These are phyloP conservation scores for Kradibia gibbosae DNA, from an alignment of 1,140 invertebrate species.

Conservation along the genomic window DNA sequence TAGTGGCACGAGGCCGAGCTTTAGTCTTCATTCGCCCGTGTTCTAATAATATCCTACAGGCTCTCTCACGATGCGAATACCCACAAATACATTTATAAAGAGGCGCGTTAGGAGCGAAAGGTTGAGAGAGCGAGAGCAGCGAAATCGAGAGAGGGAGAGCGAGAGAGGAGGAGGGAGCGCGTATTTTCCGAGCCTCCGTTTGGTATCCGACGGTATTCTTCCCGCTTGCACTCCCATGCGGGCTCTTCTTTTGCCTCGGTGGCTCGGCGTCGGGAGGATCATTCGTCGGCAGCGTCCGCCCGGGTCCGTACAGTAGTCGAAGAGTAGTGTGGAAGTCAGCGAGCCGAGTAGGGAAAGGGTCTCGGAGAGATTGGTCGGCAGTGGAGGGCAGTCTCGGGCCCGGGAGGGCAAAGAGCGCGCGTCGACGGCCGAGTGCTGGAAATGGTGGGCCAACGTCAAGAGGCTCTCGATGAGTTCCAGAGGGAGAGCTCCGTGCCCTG, in stretches of 20 bases:
- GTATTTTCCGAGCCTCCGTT: no score
- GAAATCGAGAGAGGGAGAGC: no score
- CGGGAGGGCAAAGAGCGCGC: no score
- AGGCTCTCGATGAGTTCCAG: slow-evolving; percentile 75
- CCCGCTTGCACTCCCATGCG: not conserved
- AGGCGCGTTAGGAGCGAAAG: no score
- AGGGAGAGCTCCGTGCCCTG: slow-evolving; percentile 81
- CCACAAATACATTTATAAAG: no score
- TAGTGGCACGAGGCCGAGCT: slow-evolving; percentile 36
- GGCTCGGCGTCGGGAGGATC: not conserved
- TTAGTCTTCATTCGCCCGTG: not conserved
- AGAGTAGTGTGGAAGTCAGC: slow-evolving; percentile 66
- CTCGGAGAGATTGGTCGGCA: no score
- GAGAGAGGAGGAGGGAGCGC: no score
- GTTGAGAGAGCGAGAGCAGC: no score
- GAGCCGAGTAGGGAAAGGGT: no score
- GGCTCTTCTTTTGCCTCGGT: not conserved
- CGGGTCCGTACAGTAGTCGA: slow-evolving; percentile 53
- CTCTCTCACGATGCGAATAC: slow-evolving; percentile 17
- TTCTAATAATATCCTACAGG: slow-evolving; percentile 34
- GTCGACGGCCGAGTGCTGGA: slow-evolving; percentile 16
- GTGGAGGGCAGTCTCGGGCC: no score
- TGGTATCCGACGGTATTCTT: slow-evolving; percentile 13
- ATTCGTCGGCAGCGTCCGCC: not conserved
- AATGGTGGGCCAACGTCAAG: slow-evolving; percentile 50